Percentiles rank a stretch among this genome's conserved stretches.
Conservation (phyloP, 2,888 invertebrate genomes). For the Macaria liturata region DNA sequence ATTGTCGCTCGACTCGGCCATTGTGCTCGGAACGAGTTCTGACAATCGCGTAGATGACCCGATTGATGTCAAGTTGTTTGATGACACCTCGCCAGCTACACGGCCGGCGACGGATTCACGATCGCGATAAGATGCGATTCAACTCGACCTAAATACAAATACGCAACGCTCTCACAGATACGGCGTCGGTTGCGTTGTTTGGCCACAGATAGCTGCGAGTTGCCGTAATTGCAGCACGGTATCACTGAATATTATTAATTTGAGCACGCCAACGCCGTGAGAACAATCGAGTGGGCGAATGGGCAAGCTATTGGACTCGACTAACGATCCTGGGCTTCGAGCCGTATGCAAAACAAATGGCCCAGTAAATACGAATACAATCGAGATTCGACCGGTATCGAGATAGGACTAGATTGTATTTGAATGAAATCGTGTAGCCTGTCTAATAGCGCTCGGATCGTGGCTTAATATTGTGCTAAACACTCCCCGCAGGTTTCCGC, state of each 20-base stretch:
- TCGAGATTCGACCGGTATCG: constrained; percentile 29
- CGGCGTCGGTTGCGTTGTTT: constrained; percentile 37
- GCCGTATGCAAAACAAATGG: constrained; percentile 39
- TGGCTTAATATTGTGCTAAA: constrained; percentile 39
- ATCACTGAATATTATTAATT: constrained; percentile 54
- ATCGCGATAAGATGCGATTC: constrained; percentile 54
- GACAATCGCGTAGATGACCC: constrained; percentile 10
- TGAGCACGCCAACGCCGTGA: constrained; percentile 59
- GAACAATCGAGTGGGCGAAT: constrained; percentile 41
- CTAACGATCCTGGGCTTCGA: not conserved
- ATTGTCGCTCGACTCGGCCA: constrained; percentile 36
- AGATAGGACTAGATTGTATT: constrained; percentile 5
- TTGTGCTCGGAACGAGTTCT: constrained; percentile 29
- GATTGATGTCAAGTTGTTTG: constrained; percentile 9
- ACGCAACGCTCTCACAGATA: constrained; percentile 47
- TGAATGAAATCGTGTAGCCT: constrained; percentile 21
- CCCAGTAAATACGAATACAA: constrained; percentile 23
- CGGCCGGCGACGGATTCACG: constrained; percentile 46
- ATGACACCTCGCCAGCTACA: constrained; percentile 14
- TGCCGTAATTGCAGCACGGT: constrained; percentile 64
- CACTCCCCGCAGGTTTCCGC: constrained; percentile 44
- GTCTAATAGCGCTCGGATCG: not conserved
- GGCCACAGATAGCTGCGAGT: constrained; percentile 51
- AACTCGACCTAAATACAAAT: constrained; percentile 55
- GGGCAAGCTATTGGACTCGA: constrained; percentile 45